Evolutionary conservation across 2,113 vertebrate species (phyloP), one percentile per base, ranked within the genome.

Genomic region (Seriola quinqueradiata): DNA sequence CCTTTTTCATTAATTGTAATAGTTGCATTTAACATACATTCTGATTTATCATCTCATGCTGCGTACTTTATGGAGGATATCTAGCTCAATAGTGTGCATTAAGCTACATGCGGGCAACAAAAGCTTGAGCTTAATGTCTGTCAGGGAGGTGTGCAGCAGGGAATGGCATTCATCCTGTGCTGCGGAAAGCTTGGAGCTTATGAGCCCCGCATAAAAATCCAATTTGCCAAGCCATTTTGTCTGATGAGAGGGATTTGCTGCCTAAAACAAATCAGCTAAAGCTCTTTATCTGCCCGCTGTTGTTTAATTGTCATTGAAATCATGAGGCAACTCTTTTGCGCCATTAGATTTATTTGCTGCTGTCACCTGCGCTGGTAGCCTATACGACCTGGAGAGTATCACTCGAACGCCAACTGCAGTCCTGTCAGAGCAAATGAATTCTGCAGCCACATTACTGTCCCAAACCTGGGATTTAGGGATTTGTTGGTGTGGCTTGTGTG

Each of bases 241-340:
- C 60, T 89, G 86, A 93, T 92, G 88, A 86, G 75, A 85, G 58
- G 88, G 88, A 93, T 92, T 93, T 93, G 74, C 63, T 28, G 63
- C 75, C 87, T 80, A 72, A 86, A 88, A 92, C 85, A 87, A 92
- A 93, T 54, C 85, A 85, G 80, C 90, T 78, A 83, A 88, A 93
- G 84, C 89, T 86, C 79, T 90, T 90, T 89, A 92, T 92, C 82
- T 83, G 65, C 61, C 77, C 75, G 70, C 76, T 91, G 84, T 85
- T 88, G 77, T 86, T 83, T 85, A 89, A 91, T 91, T 91, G 87
- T 88, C 91, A 90, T 70, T 88, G 70, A 79, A 88, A 89, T 92
- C 88, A 92, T 82, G 75, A 91, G 83, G 86, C 85, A 16, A 66
- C 70, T 86, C 77, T 84, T 61, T 46, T 38, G 55, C 52, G 70